Conservation (phyloP, 2,888 invertebrate genomes). For the Terebella lapidaria region DNA sequence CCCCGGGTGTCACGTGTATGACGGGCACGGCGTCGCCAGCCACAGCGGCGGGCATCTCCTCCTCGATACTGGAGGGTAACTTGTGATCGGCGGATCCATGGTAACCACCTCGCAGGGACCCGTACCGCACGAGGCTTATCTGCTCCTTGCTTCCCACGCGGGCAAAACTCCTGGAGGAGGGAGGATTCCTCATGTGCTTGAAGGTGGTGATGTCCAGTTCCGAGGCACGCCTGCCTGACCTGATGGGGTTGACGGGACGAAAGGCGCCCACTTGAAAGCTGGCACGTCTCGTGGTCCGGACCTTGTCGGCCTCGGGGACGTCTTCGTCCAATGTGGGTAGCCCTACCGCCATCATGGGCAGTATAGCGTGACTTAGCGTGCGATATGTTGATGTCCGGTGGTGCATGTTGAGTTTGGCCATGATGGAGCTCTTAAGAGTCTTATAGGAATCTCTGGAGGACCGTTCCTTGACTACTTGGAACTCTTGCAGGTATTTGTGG, state of each 20-base stretch:
- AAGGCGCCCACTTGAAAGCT: neutral
- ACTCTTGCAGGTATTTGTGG: slow-evolving; percentile 29
- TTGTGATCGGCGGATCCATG: neutral
- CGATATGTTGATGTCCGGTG: neutral
- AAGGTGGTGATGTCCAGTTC: neutral
- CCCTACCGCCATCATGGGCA: slow-evolving; percentile 4
- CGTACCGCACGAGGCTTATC: neutral
- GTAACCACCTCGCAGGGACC: neutral
- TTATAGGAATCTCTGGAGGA: slow-evolving; percentile 21
- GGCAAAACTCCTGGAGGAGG: neutral
- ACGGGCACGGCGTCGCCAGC: neutral
- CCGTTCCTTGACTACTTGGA: slow-evolving; percentile 25
- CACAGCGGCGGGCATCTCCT: neutral
- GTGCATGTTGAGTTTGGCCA: slow-evolving; percentile 16
- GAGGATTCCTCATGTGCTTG: neutral
- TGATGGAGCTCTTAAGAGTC: slow-evolving; percentile 21
- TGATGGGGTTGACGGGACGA: neutral
- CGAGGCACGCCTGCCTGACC: neutral
- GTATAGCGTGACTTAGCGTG: slow-evolving; percentile 1
- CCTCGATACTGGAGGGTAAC: neutral
- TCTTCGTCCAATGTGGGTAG: slow-evolving; percentile 1
- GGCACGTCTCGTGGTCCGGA: neutral
- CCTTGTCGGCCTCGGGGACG: neutral
- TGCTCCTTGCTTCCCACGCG: neutral
- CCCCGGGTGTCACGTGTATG: too few relatives aligned